Conservation (phyloP, 1,140 invertebrate genomes). For the Zophobas atratus region DNA sequence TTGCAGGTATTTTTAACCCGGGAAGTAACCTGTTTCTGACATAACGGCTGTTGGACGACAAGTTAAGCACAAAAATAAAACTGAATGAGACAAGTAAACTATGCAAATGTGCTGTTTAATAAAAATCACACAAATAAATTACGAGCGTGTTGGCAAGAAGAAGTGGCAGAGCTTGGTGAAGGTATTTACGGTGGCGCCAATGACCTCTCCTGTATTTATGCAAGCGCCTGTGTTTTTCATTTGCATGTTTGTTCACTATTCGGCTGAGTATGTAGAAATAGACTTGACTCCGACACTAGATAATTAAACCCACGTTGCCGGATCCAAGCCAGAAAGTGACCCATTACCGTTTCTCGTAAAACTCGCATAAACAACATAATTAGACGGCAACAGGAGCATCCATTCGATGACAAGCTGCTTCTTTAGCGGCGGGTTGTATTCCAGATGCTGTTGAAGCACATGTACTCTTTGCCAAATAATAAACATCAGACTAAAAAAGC, state of each 20-base stretch:
- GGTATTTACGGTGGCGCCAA: constrained; percentile 52
- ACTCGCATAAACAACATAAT: constrained; percentile 30
- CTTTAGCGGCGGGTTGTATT: constrained; percentile 2
- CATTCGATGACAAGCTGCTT: not conserved
- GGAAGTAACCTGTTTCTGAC: constrained; percentile 41
- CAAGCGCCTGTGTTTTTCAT: constrained; percentile 50
- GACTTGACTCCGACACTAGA: constrained; percentile 29
- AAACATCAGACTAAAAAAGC: not conserved
- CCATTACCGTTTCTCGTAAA: constrained; percentile 26
- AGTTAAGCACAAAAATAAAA: constrained; percentile 42
- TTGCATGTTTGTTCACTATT: constrained; percentile 52
- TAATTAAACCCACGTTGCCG: constrained; percentile 40
- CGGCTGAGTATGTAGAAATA: constrained; percentile 52
- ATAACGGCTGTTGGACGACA: constrained; percentile 39
- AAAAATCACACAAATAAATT: constrained; percentile 39
- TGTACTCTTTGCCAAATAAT: constrained; percentile 5
- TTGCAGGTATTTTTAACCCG: constrained; percentile 39
- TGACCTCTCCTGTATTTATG: constrained; percentile 53
- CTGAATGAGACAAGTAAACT: constrained; percentile 42
- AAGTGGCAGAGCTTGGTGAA: constrained; percentile 41
- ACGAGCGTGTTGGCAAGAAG: constrained; percentile 38
- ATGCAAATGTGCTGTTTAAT: constrained; percentile 40
- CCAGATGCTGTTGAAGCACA: not conserved
- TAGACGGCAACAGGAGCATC: constrained; percentile 1
- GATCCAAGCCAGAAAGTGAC: constrained; percentile 38